Evolutionary conservation across 2,797 vertebrate genomes (phyloP).

Genomic region (Chanos chanos): DNA sequence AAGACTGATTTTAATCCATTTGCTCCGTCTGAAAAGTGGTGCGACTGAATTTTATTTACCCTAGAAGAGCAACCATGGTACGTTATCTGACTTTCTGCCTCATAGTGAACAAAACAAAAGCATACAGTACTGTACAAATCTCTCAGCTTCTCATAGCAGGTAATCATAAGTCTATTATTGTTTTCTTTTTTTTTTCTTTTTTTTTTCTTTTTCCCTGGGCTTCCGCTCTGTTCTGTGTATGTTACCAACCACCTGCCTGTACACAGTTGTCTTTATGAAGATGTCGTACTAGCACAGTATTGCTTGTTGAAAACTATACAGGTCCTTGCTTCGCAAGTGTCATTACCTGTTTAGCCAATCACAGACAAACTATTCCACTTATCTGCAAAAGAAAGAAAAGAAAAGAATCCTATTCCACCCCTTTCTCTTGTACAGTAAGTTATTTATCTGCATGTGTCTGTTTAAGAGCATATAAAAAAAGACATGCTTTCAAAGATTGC

Average conservation of each 20-base stretch:
- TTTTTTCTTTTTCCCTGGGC: background rate
- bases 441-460: conserved; percentile 65
- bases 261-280: conserved; percentile 22
- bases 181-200: conserved; percentile 24
- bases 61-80: conserved; percentile 44
- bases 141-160: conserved; percentile 12
- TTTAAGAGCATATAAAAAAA: conserved; percentile 56
- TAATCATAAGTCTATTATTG: too few relatives aligned
- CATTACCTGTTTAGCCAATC: too few relatives aligned
- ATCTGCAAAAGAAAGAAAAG: conserved; percentile 37
- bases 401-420: conserved; percentile 45
- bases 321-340: conserved; percentile 35
- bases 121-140: conserved; percentile 46
- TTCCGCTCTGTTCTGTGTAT: background rate
- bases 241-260: background rate
- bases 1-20: conserved; percentile 1
- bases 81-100: conserved; percentile 41
- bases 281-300: conserved; percentile 50
- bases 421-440: conserved; percentile 72
- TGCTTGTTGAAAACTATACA: conserved; percentile 42
- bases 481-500: conserved; percentile 48
- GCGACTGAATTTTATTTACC: background rate
- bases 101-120: conserved; percentile 28
- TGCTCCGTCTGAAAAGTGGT: background rate
- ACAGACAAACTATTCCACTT: conserved; percentile 51